Evolutionary conservation across 2,113 vertebrate genomes (phyloP).

Genomic region (Sebastes fasciatus): DNA sequence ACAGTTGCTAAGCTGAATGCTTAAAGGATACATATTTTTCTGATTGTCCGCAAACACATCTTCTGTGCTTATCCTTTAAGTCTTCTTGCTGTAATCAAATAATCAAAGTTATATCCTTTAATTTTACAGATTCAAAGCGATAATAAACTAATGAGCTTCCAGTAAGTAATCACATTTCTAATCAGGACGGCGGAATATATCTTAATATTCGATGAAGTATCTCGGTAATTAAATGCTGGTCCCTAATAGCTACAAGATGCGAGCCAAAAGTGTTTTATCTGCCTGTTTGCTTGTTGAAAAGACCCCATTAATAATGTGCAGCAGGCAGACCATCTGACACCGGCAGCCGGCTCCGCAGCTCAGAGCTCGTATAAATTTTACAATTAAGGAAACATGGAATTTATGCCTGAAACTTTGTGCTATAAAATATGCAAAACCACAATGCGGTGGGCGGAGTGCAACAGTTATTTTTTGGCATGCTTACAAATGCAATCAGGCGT

Average conservation of each 20-base stretch:
- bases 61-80: not conserved
- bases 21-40: not conserved
- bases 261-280: conserved; percentile 30
- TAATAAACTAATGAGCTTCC: not conserved
- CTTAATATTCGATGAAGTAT: conserved; percentile 4
- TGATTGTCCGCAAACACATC: not conserved
- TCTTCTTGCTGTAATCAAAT: not conserved
- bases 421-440: conserved; percentile 9
- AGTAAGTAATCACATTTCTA: not conserved
- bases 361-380: conserved; percentile 6
- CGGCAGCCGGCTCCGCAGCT: not conserved
- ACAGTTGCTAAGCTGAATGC: not conserved
- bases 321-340: conserved; percentile 26
- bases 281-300: conserved; percentile 32
- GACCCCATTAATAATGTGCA: conserved; percentile 29
- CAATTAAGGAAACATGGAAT: conserved; percentile 8
- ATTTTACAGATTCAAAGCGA: not conserved
- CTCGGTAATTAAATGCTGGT: conserved; percentile 20
- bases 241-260: conserved; percentile 14
- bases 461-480: not conserved
- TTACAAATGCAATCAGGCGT: not conserved
- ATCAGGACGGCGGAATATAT: not conserved
- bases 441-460: not conserved
- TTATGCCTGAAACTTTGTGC: conserved; percentile 24
- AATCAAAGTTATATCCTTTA: not conserved